Conservation (phyloP, 2,797 vertebrate genomes). For the Myotis daubentonii region DNA sequence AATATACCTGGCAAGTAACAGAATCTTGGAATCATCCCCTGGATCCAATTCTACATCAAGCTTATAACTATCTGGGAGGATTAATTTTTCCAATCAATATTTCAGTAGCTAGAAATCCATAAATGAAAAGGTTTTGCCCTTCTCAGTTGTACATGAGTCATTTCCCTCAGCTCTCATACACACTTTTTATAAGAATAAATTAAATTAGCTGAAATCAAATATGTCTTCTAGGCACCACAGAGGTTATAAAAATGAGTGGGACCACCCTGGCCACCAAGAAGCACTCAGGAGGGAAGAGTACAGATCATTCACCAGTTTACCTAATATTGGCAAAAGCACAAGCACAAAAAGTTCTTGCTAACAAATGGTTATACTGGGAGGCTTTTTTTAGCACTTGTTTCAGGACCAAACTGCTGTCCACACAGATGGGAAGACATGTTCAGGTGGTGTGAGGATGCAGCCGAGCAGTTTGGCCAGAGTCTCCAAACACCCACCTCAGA, state of each 20-base stretch:
- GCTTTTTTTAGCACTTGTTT: neutral
- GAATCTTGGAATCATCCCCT: conserved; percentile 16
- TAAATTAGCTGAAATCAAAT: conserved; percentile 38
- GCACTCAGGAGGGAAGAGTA: neutral
- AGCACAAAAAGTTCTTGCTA: neutral
- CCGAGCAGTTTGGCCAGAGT: neutral
- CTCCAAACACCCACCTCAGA: neutral
- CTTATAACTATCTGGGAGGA: neutral
- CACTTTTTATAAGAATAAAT: conserved; percentile 40
- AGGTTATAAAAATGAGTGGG: neutral
- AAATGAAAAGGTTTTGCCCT: conserved; percentile 53
- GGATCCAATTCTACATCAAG: neutral
- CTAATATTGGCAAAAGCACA: neutral
- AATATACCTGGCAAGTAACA: conserved; percentile 40
- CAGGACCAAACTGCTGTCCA: neutral
- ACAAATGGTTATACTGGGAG: neutral
- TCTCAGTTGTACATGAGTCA: neutral
- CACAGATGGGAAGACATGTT: neutral
- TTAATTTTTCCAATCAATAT: conserved; percentile 1
- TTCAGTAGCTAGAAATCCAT: conserved; percentile 26
- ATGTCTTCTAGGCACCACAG: neutral
- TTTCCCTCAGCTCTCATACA: neutral
- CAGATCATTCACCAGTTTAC: neutral
- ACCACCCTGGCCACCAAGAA: neutral
- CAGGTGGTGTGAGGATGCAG: neutral